A percentile compares a stretch with the other conserved stretches of the same genome.
Conservation (phyloP, 2,888 invertebrate species). For the Aproaerema taeniolella region DNA sequence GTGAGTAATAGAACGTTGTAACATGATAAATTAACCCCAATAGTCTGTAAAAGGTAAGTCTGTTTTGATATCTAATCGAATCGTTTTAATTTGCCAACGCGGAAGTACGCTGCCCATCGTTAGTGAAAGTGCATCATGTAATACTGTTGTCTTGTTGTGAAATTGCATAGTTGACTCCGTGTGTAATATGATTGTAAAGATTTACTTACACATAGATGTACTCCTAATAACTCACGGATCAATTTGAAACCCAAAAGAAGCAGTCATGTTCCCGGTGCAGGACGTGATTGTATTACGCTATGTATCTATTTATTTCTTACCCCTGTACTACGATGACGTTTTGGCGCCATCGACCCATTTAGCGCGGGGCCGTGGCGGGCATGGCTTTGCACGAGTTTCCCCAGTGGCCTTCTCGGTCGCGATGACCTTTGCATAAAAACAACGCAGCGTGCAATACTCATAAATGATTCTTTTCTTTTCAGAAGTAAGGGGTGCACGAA, state of each 20-base stretch:
- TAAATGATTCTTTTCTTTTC: slow-evolving; percentile 47
- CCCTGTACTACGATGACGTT: slow-evolving; percentile 55
- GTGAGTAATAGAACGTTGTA: slow-evolving; percentile 67
- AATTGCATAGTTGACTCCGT: slow-evolving; percentile 67
- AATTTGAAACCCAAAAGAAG: too few species aligned
- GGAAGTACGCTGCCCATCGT: slow-evolving; percentile 52
- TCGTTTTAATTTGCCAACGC: slow-evolving; percentile 41
- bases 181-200: slow-evolving; percentile 37
- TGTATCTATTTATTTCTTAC: slow-evolving; percentile 33
- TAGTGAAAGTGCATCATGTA: slow-evolving; percentile 78
- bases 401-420: slow-evolving; percentile 48
- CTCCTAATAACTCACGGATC: too few species aligned
- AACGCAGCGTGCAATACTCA: slow-evolving; percentile 19
- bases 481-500: slow-evolving; percentile 70
- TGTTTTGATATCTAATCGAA: slow-evolving; percentile 31
- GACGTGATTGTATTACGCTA: slow-evolving; percentile 14
- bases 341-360: slow-evolving; percentile 77
- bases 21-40: slow-evolving; percentile 69
- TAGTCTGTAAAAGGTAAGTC: slow-evolving; percentile 66
- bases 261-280: too few species aligned
- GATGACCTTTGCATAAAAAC: slow-evolving; percentile 46
- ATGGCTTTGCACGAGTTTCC: slow-evolving; percentile 50
- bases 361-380: slow-evolving; percentile 58
- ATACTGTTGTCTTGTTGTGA: slow-evolving; percentile 71
- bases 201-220: too few species aligned